Evolutionary conservation across 2,888 invertebrate species (phyloP).

Genomic region (Crossocerus cetratus): DNA sequence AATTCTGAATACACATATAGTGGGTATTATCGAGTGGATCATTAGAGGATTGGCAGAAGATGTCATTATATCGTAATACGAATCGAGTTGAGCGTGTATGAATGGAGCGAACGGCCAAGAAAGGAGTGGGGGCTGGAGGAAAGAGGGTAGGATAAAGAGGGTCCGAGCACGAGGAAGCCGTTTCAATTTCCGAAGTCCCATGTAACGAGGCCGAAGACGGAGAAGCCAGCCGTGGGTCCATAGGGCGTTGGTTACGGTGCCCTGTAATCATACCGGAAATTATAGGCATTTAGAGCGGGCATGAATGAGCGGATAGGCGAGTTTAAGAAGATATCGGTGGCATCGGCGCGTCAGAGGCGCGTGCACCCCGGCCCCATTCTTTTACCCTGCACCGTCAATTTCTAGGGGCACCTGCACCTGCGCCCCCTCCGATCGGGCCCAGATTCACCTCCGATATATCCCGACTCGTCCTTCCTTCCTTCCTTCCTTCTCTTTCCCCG

Average conservation of each 20-base stretch:
- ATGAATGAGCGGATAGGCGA: conserved; percentile 73
- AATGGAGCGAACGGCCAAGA: neutral
- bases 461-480: conserved; percentile 54
- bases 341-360: conserved; percentile 70
- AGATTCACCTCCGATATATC: conserved; percentile 68
- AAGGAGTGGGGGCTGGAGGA: conserved; percentile 4
- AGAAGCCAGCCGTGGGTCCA: conserved; percentile 36
- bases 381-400: conserved; percentile 46
- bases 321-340: conserved; percentile 72
- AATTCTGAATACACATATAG: conserved; percentile 41
- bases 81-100: conserved; percentile 1
- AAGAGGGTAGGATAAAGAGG: conserved; percentile 8
- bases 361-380: conserved; percentile 61
- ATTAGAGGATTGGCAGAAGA: conserved; percentile 37
- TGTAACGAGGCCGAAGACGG: conserved; percentile 60
- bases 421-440: conserved; percentile 56
- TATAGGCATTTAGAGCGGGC: conserved; percentile 74
- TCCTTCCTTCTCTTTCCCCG: conserved; percentile 25
- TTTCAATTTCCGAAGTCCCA: conserved; percentile 67
- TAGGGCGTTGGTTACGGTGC: conserved; percentile 68
- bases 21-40: conserved; percentile 52
- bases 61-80: conserved; percentile 58
- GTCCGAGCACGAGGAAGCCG: conserved; percentile 42
- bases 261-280: conserved; percentile 75
- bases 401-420: conserved; percentile 63